A percentile compares a stretch with the other conserved stretches of the same genome.
Evolutionary conservation across 2,113 vertebrate species (phyloP).

Genomic region (Bufo gargarizans): DNA sequence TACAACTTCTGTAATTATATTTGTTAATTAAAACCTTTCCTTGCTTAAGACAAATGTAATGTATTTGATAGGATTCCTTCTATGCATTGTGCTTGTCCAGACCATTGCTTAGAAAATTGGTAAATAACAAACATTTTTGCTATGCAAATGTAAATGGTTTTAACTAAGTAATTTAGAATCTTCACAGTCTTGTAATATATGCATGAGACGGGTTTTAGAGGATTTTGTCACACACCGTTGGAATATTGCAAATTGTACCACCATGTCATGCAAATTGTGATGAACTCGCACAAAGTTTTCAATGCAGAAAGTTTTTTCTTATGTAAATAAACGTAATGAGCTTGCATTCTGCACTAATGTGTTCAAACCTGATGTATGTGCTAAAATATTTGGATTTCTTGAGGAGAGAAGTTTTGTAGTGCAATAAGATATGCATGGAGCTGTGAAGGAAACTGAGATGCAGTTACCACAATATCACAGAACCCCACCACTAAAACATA

Average conservation of each 20-base stretch:
- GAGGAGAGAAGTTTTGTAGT: neutral
- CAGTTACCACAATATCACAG: no score
- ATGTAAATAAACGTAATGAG: slow-evolving; percentile 25
- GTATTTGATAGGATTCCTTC: slow-evolving; percentile 28
- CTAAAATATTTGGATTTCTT: neutral
- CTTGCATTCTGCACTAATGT: neutral
- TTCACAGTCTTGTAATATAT: slow-evolving; percentile 22
- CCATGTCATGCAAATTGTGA: slow-evolving; percentile 2
- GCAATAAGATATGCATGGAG: neutral
- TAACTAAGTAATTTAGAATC: neutral
- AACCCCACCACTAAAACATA: no score
- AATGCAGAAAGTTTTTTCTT: slow-evolving; percentile 30
- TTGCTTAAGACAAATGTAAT: slow-evolving; percentile 37
- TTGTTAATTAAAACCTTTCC: slow-evolving; percentile 38
- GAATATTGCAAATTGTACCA: slow-evolving; percentile 13
- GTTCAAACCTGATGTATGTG: neutral
- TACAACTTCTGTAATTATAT: slow-evolving; percentile 40
- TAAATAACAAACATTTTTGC: slow-evolving; percentile 29
- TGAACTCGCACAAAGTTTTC: neutral
- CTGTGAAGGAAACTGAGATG: neutral
- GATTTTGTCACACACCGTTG: slow-evolving; percentile 24
- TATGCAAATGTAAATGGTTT: slow-evolving; percentile 12
- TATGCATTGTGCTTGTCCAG: slow-evolving; percentile 11
- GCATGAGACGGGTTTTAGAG: slow-evolving; percentile 4
- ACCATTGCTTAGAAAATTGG: neutral